Conservation (phyloP, 1,140 invertebrate species). For the Neotoxoptera formosana region DNA sequence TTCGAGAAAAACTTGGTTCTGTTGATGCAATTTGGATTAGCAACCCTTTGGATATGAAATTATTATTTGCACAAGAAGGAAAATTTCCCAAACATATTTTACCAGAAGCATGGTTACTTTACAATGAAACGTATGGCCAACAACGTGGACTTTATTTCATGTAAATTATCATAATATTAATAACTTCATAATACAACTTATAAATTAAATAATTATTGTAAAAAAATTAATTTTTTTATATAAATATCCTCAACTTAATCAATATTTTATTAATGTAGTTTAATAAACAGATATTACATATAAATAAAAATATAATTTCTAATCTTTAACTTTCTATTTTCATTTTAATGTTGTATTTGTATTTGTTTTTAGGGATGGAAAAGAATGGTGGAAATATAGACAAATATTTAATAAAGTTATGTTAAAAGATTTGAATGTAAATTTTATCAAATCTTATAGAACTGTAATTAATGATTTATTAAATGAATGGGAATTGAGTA, state of each 20-base stretch:
- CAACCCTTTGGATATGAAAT: slow-evolving; percentile 73
- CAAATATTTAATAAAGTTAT: slow-evolving; percentile 78
- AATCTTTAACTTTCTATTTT: not conserved
- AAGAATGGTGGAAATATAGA: slow-evolving; percentile 77
- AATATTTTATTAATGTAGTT: not conserved
- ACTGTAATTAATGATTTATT: slow-evolving; percentile 54
- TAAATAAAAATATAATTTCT: not conserved
- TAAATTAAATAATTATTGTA: not conserved
- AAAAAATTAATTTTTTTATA: not conserved
- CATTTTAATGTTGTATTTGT: not conserved
- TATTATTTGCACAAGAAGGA: slow-evolving; percentile 79
- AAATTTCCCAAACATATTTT: slow-evolving; percentile 79
- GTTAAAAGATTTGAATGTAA: slow-evolving; percentile 67
- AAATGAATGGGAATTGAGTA: slow-evolving; percentile 38
- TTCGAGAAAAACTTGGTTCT: slow-evolving; percentile 74
- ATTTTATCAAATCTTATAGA: slow-evolving; percentile 30
- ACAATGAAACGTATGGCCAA: slow-evolving; percentile 75
- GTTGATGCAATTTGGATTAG: slow-evolving; percentile 76
- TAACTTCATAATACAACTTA: not conserved
- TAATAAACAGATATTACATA: not conserved
- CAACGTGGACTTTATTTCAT: slow-evolving; percentile 86
- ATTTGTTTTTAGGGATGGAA: slow-evolving; percentile 70
- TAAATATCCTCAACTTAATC: not conserved
- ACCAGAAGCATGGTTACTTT: slow-evolving; percentile 82
- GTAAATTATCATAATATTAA: slow-evolving; percentile 64